These are phyloP conservation scores for Indri indri DNA, from an alignment of 2,113 vertebrate genomes.

Conservation along the genomic window DNA sequence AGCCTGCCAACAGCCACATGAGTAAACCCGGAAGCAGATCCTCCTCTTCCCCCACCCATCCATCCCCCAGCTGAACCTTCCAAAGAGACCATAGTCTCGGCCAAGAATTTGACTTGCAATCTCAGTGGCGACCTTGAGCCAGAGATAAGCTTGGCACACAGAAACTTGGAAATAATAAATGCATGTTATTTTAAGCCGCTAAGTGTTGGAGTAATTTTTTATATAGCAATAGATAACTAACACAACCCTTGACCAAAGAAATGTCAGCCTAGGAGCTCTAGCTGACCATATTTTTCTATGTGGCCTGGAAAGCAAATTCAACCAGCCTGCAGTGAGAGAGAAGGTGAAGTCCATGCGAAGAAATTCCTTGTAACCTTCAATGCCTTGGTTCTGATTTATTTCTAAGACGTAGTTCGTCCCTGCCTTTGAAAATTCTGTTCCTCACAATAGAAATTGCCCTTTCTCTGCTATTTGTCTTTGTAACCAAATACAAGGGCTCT, in stretches of 20 bases:
- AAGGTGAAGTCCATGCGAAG: neutral
- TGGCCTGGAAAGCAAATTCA: neutral
- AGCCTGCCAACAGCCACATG: neutral
- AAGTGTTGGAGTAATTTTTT: neutral
- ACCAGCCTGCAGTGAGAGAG: neutral
- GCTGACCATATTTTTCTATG: neutral
- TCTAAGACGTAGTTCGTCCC: neutral
- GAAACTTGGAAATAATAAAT: neutral
- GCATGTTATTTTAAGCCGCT: neutral
- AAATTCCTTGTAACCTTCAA: neutral
- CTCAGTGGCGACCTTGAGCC: neutral
- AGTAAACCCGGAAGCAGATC: neutral
- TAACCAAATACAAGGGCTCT: neutral
- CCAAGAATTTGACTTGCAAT: neutral
- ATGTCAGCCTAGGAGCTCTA: neutral
- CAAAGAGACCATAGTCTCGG: neutral
- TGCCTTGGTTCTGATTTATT: neutral
- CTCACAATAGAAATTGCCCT: neutral
- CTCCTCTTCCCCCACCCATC: neutral
- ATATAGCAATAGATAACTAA: neutral
- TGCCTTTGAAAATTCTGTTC: conserved; percentile 18
- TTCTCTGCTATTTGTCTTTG: neutral
- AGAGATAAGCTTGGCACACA: neutral
- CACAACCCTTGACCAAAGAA: neutral
- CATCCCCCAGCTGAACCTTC: neutral